Conservation (phyloP, 2,797 vertebrate genomes). For the Pygocentrus nattereri region DNA sequence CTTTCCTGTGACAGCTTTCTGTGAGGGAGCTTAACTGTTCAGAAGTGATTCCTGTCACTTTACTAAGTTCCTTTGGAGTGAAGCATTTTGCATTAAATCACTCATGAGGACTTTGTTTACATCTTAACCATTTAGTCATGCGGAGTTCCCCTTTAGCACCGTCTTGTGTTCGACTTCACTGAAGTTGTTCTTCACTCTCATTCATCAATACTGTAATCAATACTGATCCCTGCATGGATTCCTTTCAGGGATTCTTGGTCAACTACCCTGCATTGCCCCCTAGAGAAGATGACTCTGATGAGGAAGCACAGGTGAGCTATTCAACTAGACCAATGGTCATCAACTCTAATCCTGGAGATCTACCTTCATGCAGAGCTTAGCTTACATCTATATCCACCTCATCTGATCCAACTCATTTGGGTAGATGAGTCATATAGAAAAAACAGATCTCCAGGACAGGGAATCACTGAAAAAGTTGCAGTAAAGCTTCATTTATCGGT, state of each 20-base stretch:
- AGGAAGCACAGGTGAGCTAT: conserved; percentile 70
- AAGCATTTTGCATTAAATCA: too few relatives aligned
- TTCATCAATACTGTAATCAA: too few relatives aligned
- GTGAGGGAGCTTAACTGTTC: too few relatives aligned
- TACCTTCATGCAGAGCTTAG: not conserved
- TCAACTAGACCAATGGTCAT: not conserved
- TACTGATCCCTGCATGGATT: not conserved
- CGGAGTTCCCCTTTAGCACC: too few relatives aligned
- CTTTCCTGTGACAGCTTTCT: too few relatives aligned
- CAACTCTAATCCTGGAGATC: not conserved
- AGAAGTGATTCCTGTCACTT: too few relatives aligned
- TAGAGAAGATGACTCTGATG: conserved; percentile 69
- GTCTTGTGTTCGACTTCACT: not conserved
- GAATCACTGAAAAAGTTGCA: not conserved
- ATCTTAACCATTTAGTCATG: too few relatives aligned
- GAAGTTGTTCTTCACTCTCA: too few relatives aligned
- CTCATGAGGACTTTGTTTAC: too few relatives aligned
- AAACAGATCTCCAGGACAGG: not conserved
- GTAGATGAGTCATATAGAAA: not conserved
- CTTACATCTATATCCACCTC: not conserved
- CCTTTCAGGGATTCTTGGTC: conserved; percentile 32
- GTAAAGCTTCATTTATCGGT: too few relatives aligned
- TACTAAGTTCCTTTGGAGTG: too few relatives aligned
- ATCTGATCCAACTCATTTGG: not conserved
- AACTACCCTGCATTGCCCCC: conserved; percentile 34